These are phyloP conservation scores for Motacilla tschutschensis DNA, from an alignment of 2,113 vertebrate species.

Conservation along the genomic window DNA sequence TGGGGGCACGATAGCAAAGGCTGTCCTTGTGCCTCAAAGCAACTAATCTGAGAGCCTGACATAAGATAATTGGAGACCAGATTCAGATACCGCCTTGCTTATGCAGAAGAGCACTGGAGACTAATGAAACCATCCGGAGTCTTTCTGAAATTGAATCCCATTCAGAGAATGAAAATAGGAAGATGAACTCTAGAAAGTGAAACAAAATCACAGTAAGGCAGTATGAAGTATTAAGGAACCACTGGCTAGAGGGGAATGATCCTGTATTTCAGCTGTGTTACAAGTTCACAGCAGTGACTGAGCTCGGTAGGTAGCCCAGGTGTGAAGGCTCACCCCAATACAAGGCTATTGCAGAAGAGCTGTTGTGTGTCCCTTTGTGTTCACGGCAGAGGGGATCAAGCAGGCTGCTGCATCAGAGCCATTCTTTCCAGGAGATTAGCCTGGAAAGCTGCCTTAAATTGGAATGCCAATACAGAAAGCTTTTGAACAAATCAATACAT, in stretches of 20 bases:
- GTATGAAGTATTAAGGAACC: not conserved
- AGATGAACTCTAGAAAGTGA: not conserved
- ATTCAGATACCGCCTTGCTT: not conserved
- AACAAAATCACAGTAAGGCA: not conserved
- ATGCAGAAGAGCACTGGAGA: not conserved
- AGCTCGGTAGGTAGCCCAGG: not conserved
- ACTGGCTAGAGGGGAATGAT: not conserved
- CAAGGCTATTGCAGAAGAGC: not conserved
- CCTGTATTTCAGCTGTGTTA: not conserved
- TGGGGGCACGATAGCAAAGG: not conserved
- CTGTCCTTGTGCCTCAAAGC: not conserved
- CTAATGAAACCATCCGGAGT: not conserved
- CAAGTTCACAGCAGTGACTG: not conserved
- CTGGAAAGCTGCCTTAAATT: slow-evolving; percentile 24
- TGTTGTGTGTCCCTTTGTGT: not conserved
- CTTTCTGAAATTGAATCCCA: not conserved
- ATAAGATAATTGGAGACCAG: not conserved
- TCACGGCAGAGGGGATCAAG: not conserved
- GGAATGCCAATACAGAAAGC: slow-evolving; percentile 38
- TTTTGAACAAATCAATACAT: slow-evolving; percentile 42
- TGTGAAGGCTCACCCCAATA: not conserved
- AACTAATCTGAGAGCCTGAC: not conserved
- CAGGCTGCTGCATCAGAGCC: not conserved
- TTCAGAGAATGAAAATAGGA: not conserved
- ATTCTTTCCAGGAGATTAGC: slow-evolving; percentile 19